Conservation (phyloP, 2,113 vertebrate genomes). For the Tragelaphus strepsiceros region DNA sequence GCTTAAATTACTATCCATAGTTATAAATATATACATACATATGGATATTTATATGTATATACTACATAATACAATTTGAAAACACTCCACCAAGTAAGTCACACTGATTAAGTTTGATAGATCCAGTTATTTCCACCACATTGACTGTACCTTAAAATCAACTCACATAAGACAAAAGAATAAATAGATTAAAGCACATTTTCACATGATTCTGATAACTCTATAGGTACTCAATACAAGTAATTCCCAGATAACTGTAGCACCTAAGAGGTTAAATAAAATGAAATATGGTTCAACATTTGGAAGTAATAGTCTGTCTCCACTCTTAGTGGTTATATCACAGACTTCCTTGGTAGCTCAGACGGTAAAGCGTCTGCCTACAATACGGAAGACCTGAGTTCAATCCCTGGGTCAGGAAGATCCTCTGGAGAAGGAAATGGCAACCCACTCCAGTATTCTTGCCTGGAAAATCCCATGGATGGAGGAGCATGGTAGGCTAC, state of each 20-base stretch:
- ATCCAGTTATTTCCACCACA: background rate
- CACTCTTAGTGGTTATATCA: background rate
- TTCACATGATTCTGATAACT: background rate
- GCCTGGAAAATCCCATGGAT: no score
- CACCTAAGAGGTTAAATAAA: background rate
- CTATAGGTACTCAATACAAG: background rate
- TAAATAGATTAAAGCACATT: background rate
- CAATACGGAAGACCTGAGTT: accelerated
- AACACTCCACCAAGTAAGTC: background rate
- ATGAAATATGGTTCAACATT: background rate
- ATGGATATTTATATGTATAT: background rate
- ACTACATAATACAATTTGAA: background rate
- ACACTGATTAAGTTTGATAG: background rate
- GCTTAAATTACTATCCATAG: background rate
- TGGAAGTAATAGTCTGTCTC: background rate
- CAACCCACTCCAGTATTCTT: no score
- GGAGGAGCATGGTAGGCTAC: no score
- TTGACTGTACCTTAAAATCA: background rate
- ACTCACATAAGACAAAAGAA: background rate
- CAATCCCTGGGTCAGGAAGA: no score
- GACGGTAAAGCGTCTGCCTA: no score
- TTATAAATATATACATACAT: background rate
- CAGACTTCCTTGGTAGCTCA: background rate
- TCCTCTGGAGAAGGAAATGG: no score
- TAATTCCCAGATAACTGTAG: background rate